These are phyloP conservation scores for Euphydryas editha DNA, from an alignment of 2,888 invertebrate species.

Conservation along the genomic window DNA sequence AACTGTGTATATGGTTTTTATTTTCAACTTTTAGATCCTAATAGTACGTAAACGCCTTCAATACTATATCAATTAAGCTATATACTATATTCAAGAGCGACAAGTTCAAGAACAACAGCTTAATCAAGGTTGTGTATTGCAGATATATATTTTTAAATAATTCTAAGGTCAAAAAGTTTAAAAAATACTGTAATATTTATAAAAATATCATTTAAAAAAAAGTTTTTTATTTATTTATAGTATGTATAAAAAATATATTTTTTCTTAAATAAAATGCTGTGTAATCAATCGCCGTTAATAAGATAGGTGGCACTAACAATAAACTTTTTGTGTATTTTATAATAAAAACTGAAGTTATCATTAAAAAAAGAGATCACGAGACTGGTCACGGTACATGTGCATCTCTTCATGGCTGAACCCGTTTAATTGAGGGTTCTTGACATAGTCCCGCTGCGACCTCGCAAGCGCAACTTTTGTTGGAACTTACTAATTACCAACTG, in stretches of 20 bases:
- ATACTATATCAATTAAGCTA: not conserved
- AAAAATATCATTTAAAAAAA: too few relatives aligned
- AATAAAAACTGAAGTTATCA: not conserved
- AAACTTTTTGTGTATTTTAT: too few relatives aligned
- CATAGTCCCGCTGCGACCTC: conserved; percentile 36
- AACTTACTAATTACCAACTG: conserved; percentile 26
- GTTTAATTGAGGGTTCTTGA: conserved; percentile 37
- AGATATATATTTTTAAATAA: not conserved
- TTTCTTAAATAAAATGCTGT: too few relatives aligned
- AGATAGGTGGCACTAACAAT: too few relatives aligned
- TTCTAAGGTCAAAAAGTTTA: not conserved
- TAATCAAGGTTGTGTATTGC: conserved; percentile 4
- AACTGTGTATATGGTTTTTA: too few relatives aligned
- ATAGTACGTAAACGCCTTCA: too few relatives aligned
- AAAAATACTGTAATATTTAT: not conserved
- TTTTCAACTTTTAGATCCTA: too few relatives aligned
- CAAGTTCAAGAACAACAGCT: conserved; percentile 12
- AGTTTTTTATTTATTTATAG: not conserved
- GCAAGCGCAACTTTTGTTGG: conserved; percentile 24
- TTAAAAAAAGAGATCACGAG: conserved; percentile 2
- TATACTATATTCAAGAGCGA: not conserved
- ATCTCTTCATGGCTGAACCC: conserved; percentile 17
- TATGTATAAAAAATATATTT: too few relatives aligned
- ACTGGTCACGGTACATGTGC: conserved; percentile 15
- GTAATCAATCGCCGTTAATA: too few relatives aligned